These are phyloP conservation scores for Campoplex nolae DNA, from an alignment of 2,888 invertebrate species.

Conservation along the genomic window DNA sequence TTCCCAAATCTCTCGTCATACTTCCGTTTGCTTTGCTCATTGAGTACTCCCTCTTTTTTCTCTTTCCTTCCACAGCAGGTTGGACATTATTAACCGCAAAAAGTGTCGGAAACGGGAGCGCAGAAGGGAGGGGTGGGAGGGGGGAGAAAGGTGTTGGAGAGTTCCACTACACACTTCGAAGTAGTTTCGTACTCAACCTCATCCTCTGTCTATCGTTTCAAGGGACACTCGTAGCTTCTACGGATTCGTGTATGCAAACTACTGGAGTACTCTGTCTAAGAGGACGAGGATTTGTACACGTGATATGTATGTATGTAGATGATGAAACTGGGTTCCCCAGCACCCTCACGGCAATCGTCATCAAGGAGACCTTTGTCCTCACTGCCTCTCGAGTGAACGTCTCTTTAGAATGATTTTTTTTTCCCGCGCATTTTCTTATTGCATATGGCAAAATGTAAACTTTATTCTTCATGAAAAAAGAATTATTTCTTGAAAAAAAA, in stretches of 20 bases:
- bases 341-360: slow-evolving; percentile 18
- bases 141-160: neutral
- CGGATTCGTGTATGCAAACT: slow-evolving; percentile 22
- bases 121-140: neutral
- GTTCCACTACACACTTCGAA: slow-evolving; percentile 5
- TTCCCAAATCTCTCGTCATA: slow-evolving; percentile 1
- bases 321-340: neutral
- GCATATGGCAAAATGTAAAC: neutral
- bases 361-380: slow-evolving; percentile 53
- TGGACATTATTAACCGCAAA: slow-evolving; percentile 5
- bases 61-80: neutral
- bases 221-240: slow-evolving; percentile 36
- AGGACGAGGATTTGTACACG: slow-evolving; percentile 28
- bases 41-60: slow-evolving; percentile 5
- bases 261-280: slow-evolving; percentile 32
- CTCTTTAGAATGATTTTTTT: neutral
- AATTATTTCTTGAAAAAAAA: neutral
- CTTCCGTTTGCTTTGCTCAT: neutral
- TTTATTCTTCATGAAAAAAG: neutral
- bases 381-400: slow-evolving; percentile 7
- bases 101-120: slow-evolving; percentile 14
- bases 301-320: neutral
- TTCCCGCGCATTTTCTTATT: neutral
- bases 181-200: slow-evolving; percentile 17
- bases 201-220: slow-evolving; percentile 18